Evolutionary conservation across 1,140 invertebrate species (phyloP).

Genomic region (Drosophila varians): DNA sequence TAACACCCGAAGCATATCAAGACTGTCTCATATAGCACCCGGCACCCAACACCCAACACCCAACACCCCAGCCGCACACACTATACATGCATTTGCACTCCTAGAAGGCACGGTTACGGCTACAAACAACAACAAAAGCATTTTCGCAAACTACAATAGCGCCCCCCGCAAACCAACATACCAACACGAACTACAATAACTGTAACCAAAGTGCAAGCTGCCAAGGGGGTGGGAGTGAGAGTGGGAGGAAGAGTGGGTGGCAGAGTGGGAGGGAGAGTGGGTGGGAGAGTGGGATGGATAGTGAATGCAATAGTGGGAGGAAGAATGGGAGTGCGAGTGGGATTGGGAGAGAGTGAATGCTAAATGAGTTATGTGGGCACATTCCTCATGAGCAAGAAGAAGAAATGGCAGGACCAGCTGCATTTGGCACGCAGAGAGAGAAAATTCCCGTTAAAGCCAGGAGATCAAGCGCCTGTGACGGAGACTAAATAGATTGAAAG

Average conservation of each 20-base stretch:
- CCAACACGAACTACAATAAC: constrained; percentile 39
- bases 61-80: not conserved
- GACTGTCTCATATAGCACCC: constrained; percentile 5
- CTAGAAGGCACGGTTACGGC: not conserved
- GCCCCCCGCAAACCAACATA: constrained; percentile 8
- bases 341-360: constrained; percentile 28
- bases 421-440: constrained; percentile 24
- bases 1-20: constrained; percentile 5
- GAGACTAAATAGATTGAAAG: not conserved
- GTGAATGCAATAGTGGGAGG: constrained; percentile 27
- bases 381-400: constrained; percentile 18
- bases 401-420: constrained; percentile 1
- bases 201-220: constrained; percentile 42
- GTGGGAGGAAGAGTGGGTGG: not conserved
- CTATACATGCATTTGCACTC: not conserved
- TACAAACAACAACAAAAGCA: not conserved
- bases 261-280: not conserved
- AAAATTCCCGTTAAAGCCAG: constrained; percentile 22
- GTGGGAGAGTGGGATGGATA: not conserved
- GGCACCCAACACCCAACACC: not conserved
- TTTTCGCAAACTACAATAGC: constrained; percentile 1
- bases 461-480: not conserved
- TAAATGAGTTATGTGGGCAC: constrained; percentile 67
- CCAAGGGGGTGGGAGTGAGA: not conserved
- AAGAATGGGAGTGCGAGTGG: not conserved